These are phyloP conservation scores for Elaphurus davidianus DNA, from an alignment of 2,113 vertebrate genomes.

Conservation along the genomic window DNA sequence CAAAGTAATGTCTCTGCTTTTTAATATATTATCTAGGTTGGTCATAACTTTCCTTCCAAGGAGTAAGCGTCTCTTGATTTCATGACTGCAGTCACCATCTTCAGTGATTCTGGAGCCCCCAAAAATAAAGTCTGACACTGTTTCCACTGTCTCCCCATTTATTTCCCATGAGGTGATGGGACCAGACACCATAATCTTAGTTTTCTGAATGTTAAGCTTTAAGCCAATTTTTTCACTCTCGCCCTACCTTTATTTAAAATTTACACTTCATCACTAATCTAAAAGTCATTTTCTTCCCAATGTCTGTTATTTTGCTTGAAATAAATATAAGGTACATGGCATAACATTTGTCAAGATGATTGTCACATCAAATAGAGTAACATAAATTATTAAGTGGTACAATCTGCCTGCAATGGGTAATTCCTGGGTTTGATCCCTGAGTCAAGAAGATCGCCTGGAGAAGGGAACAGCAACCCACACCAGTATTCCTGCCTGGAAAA, in stretches of 20 bases:
- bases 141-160: no score
- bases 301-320: not conserved
- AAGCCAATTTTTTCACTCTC: no score
- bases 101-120: no score
- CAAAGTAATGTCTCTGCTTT: no score
- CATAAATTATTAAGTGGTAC: not conserved
- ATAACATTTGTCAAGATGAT: not conserved
- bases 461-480: not conserved
- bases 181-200: no score
- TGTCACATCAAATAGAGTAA: not conserved
- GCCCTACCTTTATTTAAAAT: constrained; percentile 23
- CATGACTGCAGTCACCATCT: no score
- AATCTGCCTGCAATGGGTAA: not conserved
- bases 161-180: no score
- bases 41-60: no score
- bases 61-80: no score
- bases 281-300: not conserved
- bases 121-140: no score
- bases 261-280: not conserved
- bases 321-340: not conserved
- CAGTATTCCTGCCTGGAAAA: not conserved
- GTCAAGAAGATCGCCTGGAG: not conserved
- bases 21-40: no score
- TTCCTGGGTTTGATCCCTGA: not conserved
- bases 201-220: no score